Base-by-base conservation (phyloP, 2,888 invertebrate genomes). In the Philonicus albiceps region DNA sequence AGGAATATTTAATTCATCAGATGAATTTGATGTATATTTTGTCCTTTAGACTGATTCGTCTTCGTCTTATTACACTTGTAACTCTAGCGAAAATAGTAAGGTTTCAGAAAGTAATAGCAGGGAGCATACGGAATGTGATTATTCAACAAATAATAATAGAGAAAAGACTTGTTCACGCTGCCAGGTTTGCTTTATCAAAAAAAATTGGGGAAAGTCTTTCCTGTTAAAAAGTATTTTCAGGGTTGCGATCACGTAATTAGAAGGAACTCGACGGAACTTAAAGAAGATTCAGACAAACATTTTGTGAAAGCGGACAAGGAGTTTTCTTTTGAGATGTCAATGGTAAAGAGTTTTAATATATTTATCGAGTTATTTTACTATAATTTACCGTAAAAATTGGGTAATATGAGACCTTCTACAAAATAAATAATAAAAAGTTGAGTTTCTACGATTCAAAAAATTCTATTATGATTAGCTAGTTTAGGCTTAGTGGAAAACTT, bases 51-150 rank as follows among this genome's bases (percentile, higher is more conserved):
- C 90, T 73, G 87, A 86, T 30, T 89, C 90, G 2, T 91, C 88
- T 3, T 87, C 92, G 0, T 92, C 93, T 1, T 92, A 91, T 88
- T 91, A 92, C 86, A 92, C 92, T 2, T 92, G 93, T 86, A 90
- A 90, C 3, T 92, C 92, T n/a, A 90, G 90, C 1, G 91, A 91
- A 5, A 87, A 89, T 1, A 91, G 90, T 87, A 91, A 91, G 88
- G 88, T 88, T 31, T 91, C 91, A 27, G 73, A 27, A n/a, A 43
- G 1, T 31, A 31, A 1, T 84, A 30, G 40, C 7, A 19, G 22
- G 16, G 22, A 19, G 1, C 37, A 34, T 19, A 8, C 30, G 3
- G 37, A 83, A 83, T 43, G 27, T 30, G 22, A 87, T 88, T 89
- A 22, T 90, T 89, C 81, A 86, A 89, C 81, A 0, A 89, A 90